Evolutionary conservation across 2,888 invertebrate species (phyloP), one percentile per base, ranked within the genome.

Genomic region (Hemicrepidius hirtus): DNA sequence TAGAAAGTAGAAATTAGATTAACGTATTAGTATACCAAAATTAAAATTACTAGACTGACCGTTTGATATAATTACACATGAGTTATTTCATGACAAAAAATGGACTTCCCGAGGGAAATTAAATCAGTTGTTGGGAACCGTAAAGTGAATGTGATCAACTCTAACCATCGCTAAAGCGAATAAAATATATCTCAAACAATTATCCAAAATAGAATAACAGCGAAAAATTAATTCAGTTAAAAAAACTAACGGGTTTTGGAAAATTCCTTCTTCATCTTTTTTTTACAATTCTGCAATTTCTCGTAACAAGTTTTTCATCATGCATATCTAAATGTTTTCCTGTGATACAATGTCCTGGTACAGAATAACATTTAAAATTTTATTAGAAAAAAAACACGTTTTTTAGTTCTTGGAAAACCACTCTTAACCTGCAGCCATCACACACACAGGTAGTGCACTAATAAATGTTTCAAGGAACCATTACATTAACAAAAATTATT

Each of bases 1-100:
- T 64, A 64, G 64, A 64, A 64, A 64, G 64, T 64, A 50, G 37
- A 64, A 35, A 49, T 64, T 50, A 40, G 35, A 35, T 35, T 64
- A 50, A 49, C 16, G 10, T 40, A 28, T 40, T 44, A 49, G 64
- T 37, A 24, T 40, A 50, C 50, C 37, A 50, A 64, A 64, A 50
- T 24, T 50, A 20, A 64, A 64, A 64, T 50, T 46, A 50, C 20
- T 50, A 37, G 46, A 28, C 44, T 62, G 16, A 21, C n/a, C 24
- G 18, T 28, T 53, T 13, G 21, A 4, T 28, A 53, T 53, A 53
- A 62, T 62, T 62, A 24, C 24, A 46, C 13, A 28, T 21, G 18
- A 44, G 20, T 28, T 10, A 18, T 53, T 24, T n/a, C 13, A 53
- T 1, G 28, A 12, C 37, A 20, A n/a, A 57, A 57, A 57, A 57